phyloP scores from a whole-genome alignment of 2,888 invertebrate genomes.

The Theristus sp. region DNA sequence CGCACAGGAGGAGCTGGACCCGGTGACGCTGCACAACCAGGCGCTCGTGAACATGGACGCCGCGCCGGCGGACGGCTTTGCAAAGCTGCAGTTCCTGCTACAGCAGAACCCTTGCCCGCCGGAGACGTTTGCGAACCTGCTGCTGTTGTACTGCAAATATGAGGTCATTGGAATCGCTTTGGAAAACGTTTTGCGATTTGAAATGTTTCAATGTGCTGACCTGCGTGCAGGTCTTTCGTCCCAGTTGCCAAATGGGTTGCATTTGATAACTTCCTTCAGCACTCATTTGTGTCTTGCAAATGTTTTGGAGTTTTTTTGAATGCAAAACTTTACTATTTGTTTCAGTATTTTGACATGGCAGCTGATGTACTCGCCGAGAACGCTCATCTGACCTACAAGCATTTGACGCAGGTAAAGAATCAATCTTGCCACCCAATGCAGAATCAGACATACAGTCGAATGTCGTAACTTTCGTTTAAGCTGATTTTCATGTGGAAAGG shows the following conservation, averaged over 20 bases:
- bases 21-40: constrained; percentile 89
- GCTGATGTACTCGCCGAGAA: constrained; percentile 95
- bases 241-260: no score
- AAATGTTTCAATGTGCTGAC: no score
- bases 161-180: constrained; percentile 46
- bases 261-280: no score
- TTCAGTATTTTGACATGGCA: constrained; percentile 84
- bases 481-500: no score
- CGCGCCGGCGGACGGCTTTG: constrained; percentile 72
- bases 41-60: constrained; percentile 73
- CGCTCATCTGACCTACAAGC: constrained; percentile 83
- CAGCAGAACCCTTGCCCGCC: constrained; percentile 90
- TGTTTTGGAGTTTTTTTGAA: no score
- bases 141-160: constrained; percentile 84
- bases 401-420: constrained; percentile 56
- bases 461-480: no score
- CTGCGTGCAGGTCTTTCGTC: no score
- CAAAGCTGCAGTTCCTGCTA: constrained; percentile 74
- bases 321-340: no score
- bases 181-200: background rate
- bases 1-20: constrained; percentile 87
- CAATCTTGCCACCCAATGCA: no score
- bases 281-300: no score
- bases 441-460: no score
- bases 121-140: constrained; percentile 85